Conservation (phyloP, 2,113 vertebrate genomes). For the Serilophus lunatus region DNA sequence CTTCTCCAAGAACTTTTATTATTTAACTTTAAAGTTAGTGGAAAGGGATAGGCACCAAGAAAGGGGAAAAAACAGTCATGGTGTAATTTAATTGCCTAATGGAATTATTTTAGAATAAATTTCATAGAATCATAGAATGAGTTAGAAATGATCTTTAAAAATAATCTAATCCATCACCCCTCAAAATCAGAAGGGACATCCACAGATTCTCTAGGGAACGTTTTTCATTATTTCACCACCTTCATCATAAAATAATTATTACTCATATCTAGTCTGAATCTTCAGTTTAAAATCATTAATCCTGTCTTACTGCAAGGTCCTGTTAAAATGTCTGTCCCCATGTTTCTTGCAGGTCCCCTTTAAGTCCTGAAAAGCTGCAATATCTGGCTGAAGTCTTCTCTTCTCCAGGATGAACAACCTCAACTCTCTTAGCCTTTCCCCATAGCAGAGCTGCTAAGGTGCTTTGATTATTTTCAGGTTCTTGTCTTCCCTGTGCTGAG, state of each 20-base stretch:
- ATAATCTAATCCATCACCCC: neutral
- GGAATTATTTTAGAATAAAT: neutral
- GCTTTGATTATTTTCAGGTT: neutral
- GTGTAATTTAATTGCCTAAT: neutral
- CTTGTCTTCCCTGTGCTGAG: neutral
- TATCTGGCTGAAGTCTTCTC: neutral
- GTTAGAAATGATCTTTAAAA: neutral
- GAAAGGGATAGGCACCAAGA: neutral
- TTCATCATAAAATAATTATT: fast-evolving
- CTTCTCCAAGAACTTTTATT: neutral
- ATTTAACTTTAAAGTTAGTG: neutral
- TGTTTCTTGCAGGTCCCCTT: neutral
- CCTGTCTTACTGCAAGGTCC: fast-evolving
- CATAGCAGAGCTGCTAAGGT: fast-evolving
- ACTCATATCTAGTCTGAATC: neutral
- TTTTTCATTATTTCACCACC: neutral
- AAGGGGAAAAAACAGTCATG: neutral
- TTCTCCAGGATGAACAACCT: neutral
- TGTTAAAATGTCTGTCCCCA: neutral
- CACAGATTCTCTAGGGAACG: neutral
- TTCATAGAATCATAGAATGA: neutral
- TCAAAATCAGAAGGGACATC: neutral
- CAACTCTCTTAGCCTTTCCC: neutral
- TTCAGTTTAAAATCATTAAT: neutral
- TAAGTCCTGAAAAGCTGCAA: neutral